Percentiles rank a stretch among this genome's conserved stretches.
These are phyloP conservation scores for Microcaecilia unicolor DNA, from an alignment of 2,797 vertebrate species.

Conservation along the genomic window DNA sequence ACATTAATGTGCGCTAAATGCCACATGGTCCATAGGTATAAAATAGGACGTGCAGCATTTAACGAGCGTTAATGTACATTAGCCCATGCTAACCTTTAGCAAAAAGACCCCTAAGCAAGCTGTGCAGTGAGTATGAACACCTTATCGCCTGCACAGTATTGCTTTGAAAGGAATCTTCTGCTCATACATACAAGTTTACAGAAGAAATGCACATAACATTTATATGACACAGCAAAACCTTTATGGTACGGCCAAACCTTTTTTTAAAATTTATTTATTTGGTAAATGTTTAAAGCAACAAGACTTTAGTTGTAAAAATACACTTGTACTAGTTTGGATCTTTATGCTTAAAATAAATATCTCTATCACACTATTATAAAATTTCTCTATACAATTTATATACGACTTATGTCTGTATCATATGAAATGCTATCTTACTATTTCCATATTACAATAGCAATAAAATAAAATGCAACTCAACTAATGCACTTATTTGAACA, in stretches of 20 bases:
- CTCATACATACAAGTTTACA: constrained; percentile 52
- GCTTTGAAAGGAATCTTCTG: constrained; percentile 53
- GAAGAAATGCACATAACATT: constrained; percentile 52
- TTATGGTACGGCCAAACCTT: constrained; percentile 62
- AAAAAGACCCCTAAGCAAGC: too few relatives aligned
- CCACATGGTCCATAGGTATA: too few relatives aligned
- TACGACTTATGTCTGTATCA: constrained; percentile 51
- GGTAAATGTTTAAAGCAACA: constrained; percentile 52
- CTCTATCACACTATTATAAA: constrained; percentile 61
- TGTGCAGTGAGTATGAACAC: constrained; percentile 59
- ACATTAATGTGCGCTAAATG: too few relatives aligned
- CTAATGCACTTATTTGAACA: neutral
- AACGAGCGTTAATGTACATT: too few relatives aligned
- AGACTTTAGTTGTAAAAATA: constrained; percentile 56
- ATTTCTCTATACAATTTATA: constrained; percentile 65
- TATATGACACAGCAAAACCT: constrained; percentile 51
- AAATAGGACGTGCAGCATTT: too few relatives aligned
- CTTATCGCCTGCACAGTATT: constrained; percentile 56
- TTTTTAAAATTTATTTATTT: constrained; percentile 30
- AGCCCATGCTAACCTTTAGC: too few relatives aligned
- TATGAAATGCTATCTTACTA: constrained; percentile 51
- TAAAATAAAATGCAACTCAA: neutral
- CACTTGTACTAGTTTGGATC: constrained; percentile 37
- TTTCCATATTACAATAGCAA: constrained; percentile 52
- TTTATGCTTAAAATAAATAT: constrained; percentile 64